Base-by-base conservation (phyloP, 2,797 vertebrate species). In the Hydrolagus colliei region DNA sequence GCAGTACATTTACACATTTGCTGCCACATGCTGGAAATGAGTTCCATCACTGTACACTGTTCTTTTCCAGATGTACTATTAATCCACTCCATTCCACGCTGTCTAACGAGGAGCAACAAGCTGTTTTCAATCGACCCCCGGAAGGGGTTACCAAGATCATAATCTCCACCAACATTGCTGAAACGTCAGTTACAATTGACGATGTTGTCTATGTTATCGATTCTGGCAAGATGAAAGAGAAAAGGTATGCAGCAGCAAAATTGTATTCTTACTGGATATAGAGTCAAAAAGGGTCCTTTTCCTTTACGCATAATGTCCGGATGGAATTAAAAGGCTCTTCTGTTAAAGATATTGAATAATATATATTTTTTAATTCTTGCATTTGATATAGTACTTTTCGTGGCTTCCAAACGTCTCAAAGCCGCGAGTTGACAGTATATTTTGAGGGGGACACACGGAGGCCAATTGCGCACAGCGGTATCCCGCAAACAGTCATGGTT, bases 211-310 rank as follows among this genome's bases (percentile, higher is more conserved):
- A 97, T 71, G 97, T 99, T 88, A 95, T 99, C 6, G 98, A 99
- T 91, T 98, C 95, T 0, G 98, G 98, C 68, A 98, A 97, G 91
- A 99, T 99, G 98, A 99, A 98, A 89, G 98, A 99, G 91, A 99
- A 98, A 87, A 95, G 98, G 98, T 98, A 91, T 88, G 72, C 27
- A 9, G 10, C 41, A 10, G 18, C n/a, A 52, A 41, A 68, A 35
- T 13, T 10, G 5, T 78, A 22, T 16, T 18, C 18, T 61, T 67
- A 11, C 6, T 41, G 65, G 79, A 71, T 27, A 67, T 14, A 12
- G 32, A 52, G 41, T 9, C 35, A n/a, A 32, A n/a, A 11, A 27
- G 63, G 63, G 27, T 32, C 61, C 11, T 65, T 67, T 79, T 18
- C 9, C 7, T 20, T 35, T 14, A 3, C 11, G 12, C 41, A 18